Percentiles rank a stretch among this genome's conserved stretches.
These are phyloP conservation scores for Odontamblyopus lacepedii DNA, from an alignment of 2,797 vertebrate genomes.

Conservation along the genomic window DNA sequence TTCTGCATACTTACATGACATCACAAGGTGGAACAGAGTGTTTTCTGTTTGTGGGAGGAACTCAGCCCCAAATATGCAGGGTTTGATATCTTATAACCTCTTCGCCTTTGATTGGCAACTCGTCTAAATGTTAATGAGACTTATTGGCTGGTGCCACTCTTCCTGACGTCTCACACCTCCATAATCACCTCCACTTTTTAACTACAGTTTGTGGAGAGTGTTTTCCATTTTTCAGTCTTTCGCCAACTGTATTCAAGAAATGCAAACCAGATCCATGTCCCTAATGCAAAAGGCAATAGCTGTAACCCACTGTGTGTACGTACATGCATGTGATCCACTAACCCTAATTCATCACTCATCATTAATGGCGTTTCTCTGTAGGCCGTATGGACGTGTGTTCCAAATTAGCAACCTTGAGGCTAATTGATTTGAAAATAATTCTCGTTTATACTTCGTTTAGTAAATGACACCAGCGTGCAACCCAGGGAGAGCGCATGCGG, in stretches of 20 bases:
- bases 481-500: neutral
- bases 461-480: conserved; percentile 58
- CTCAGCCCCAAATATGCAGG: too few relatives aligned
- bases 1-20: too few relatives aligned
- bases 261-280: conserved; percentile 1
- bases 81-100: neutral
- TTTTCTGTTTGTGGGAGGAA: too few relatives aligned
- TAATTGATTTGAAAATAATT: conserved; percentile 71
- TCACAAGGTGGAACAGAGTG: too few relatives aligned
- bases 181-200: conserved; percentile 14
- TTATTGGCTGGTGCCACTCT: conserved; percentile 9
- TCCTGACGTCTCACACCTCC: conserved; percentile 13
- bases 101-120: conserved; percentile 13
- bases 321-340: conserved; percentile 17
- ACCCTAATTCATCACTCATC: conserved; percentile 53
- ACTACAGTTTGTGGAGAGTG: conserved; percentile 7
- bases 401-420: conserved; percentile 47
- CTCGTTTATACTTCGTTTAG: conserved; percentile 67
- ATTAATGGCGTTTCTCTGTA: conserved; percentile 47
- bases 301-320: conserved; percentile 18
- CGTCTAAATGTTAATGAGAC: conserved; percentile 15
- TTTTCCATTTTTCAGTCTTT: neutral
- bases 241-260: conserved; percentile 8
- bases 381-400: conserved; percentile 45
- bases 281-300: too few relatives aligned